phyloP scores from a whole-genome alignment of 1,140 invertebrate genomes.

The Leptinotarsa undecemlineata region DNA sequence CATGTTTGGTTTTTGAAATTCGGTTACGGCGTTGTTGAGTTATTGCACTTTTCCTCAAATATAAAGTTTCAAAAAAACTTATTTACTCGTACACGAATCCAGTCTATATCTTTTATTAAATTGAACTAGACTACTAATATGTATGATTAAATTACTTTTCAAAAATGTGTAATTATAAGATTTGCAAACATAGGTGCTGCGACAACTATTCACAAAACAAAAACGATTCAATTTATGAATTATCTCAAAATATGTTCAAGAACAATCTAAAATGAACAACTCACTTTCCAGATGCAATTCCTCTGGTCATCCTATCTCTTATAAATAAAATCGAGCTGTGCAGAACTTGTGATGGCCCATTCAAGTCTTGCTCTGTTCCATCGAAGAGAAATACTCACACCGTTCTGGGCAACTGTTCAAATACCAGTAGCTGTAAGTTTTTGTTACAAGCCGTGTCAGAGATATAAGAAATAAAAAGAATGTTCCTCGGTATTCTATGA shows the following conservation, averaged over 20 bases:
- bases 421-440: constrained; percentile 18
- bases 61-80: too few relatives aligned
- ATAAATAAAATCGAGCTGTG: constrained; percentile 4
- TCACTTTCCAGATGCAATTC: not conserved
- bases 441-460: constrained; percentile 6
- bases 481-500: constrained; percentile 16
- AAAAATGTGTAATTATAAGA: too few relatives aligned
- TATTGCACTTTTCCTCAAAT: too few relatives aligned
- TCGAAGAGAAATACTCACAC: not conserved
- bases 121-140: too few relatives aligned
- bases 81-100: too few relatives aligned
- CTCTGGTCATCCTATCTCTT: not conserved
- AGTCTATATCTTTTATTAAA: too few relatives aligned
- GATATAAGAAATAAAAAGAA: constrained; percentile 20
- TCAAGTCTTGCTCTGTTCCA: not conserved
- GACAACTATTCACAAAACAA: too few relatives aligned
- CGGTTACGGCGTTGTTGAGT: too few relatives aligned
- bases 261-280: not conserved
- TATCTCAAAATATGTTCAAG: not conserved
- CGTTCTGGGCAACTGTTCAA: not conserved
- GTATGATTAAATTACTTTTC: too few relatives aligned
- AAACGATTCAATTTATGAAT: too few relatives aligned
- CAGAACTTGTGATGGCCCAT: constrained; percentile 5
- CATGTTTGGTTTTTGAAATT: too few relatives aligned
- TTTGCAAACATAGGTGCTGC: too few relatives aligned